phyloP scores from a whole-genome alignment of 1,140 invertebrate species.

The Sesamia nonagrioides region DNA sequence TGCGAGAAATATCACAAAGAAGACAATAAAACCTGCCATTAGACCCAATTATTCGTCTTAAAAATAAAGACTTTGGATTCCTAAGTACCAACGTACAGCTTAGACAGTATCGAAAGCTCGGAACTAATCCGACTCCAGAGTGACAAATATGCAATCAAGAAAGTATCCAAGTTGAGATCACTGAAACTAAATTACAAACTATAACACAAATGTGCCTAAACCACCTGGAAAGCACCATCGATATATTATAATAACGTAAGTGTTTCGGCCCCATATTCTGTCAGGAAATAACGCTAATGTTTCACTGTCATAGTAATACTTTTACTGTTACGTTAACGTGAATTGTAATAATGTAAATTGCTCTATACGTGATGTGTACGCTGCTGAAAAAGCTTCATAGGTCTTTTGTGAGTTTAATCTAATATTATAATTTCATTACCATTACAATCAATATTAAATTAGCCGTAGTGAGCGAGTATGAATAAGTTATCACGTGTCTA shows the following conservation, averaged over 20 bases:
- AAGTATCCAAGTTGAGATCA: constrained; percentile 39
- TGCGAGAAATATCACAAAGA: constrained; percentile 5
- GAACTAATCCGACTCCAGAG: neutral
- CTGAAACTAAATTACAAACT: constrained; percentile 45
- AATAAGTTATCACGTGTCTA: constrained; percentile 23
- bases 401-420: neutral
- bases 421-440: neutral
- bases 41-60: too few relatives aligned
- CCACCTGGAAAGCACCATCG: constrained; percentile 31
- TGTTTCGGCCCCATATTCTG: neutral
- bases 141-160: constrained; percentile 2
- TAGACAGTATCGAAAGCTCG: neutral
- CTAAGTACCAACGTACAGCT: neutral
- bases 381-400: constrained; percentile 36
- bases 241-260: constrained; percentile 29
- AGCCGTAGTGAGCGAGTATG: constrained; percentile 1
- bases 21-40: too few relatives aligned
- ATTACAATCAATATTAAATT: neutral
- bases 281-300: neutral
- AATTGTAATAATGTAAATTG: constrained; percentile 48
- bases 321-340: neutral
- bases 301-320: constrained; percentile 2
- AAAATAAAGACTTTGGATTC: too few relatives aligned
- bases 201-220: constrained; percentile 34
- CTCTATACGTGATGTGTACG: constrained; percentile 49